Evolutionary conservation across 92 coral and sea anemone genomes (phyloP).

Genomic region (Muricea muricata): DNA sequence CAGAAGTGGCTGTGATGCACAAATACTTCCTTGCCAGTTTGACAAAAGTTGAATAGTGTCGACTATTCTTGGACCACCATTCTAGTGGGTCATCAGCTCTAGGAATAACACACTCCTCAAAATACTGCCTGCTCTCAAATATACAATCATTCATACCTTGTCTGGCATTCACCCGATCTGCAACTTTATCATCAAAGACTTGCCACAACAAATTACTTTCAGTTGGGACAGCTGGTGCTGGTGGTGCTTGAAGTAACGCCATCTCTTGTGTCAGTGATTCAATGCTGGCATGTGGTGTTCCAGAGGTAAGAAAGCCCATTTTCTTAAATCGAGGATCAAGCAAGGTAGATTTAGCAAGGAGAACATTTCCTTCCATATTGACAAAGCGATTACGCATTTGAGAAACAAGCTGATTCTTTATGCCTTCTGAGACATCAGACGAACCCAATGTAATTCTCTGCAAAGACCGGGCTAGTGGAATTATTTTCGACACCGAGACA

Average conservation of each 20-base stretch:
- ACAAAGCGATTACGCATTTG: slow-evolving; percentile 46
- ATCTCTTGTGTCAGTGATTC: slow-evolving; percentile 37
- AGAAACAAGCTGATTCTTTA: slow-evolving; percentile 13
- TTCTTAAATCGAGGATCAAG: slow-evolving; percentile 54
- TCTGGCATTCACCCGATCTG: slow-evolving; percentile 17
- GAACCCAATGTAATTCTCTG: slow-evolving; percentile 31
- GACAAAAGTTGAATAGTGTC: slow-evolving; percentile 10
- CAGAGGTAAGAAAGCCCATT: slow-evolving; percentile 30
- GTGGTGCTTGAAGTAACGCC: neutral
- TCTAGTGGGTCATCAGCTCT: slow-evolving; percentile 42
- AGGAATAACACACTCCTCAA: slow-evolving; percentile 40
- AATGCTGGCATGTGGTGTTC: neutral
- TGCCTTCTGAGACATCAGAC: neutral
- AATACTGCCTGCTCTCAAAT: slow-evolving; percentile 48
- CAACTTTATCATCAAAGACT: slow-evolving; percentile 39
- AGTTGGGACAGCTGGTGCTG: neutral
- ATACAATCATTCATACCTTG: slow-evolving; percentile 25
- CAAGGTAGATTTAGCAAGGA: slow-evolving; percentile 36
- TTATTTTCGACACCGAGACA: slow-evolving; percentile 35
- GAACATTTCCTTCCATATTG: slow-evolving; percentile 1
- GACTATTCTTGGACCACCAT: slow-evolving; percentile 32
- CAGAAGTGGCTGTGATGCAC: slow-evolving; percentile 41
- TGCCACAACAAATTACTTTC: slow-evolving; percentile 16
- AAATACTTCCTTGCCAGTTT: slow-evolving; percentile 28
- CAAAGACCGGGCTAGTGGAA: slow-evolving; percentile 43